Conservation (phyloP, 37 sponge, comb jelly and placozoan species). For the Cladorhizidae sp. region DNA sequence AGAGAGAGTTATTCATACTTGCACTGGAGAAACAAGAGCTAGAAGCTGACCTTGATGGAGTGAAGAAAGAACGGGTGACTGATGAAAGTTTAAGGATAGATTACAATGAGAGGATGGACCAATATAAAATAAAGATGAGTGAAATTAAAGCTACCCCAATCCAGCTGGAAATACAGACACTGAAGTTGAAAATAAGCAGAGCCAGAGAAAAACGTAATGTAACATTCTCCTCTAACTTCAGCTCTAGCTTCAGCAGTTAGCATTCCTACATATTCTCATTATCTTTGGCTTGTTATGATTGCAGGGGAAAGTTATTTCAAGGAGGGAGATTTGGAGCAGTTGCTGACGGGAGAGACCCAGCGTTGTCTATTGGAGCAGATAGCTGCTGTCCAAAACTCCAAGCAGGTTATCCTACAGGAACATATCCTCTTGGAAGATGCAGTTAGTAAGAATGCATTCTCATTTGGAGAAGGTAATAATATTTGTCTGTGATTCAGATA, state of each 20-base stretch:
- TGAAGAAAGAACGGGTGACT: not conserved
- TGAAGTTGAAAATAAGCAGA: not conserved
- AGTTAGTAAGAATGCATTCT: not conserved
- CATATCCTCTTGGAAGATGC: not conserved
- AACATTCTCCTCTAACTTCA: too few relatives aligned
- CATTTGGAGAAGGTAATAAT: not conserved
- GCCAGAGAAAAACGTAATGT: constrained; percentile 10
- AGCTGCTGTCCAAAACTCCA: constrained; percentile 1
- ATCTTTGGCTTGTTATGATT: too few relatives aligned
- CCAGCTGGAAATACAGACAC: constrained; percentile 13
- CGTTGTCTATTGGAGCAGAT: constrained; percentile 21
- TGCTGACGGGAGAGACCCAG: constrained; percentile 30
- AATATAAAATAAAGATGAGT: not conserved
- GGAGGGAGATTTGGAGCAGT: constrained; percentile 7
- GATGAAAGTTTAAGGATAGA: not conserved
- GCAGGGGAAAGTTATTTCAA: constrained; percentile 12
- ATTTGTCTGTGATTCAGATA: not conserved
- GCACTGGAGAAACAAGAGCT: constrained; percentile 4
- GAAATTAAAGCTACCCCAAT: constrained; percentile 11
- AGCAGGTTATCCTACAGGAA: constrained; percentile 15
- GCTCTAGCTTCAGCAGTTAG: too few relatives aligned
- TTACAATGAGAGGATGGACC: constrained; percentile 27
- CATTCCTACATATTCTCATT: too few relatives aligned
- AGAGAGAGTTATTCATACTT: not conserved
- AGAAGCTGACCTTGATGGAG: not conserved